Evolutionary conservation across 2,888 invertebrate species (phyloP).

Genomic region (Morinoia aosen): DNA sequence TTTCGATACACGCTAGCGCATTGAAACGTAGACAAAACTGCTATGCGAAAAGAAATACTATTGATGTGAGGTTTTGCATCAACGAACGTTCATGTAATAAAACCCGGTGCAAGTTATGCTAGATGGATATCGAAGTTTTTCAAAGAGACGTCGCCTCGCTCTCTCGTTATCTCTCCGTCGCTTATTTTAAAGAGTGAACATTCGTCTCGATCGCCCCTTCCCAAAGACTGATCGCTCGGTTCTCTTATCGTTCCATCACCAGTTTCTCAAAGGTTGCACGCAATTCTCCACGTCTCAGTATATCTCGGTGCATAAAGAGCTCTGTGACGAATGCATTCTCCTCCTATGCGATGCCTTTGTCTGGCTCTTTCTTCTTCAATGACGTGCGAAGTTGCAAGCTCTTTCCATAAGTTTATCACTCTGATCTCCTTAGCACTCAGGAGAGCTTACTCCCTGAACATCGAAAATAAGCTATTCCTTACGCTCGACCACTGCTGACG

Average conservation of each 20-base stretch:
- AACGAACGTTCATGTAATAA: not conserved
- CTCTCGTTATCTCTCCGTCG: not conserved
- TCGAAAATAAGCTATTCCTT: not conserved
- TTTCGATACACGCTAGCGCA: not conserved
- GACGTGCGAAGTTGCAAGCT: not conserved
- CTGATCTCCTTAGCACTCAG: not conserved
- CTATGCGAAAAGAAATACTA: not conserved
- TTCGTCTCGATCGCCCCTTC: conserved; percentile 10
- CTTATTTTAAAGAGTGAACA: conserved; percentile 17
- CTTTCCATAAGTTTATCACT: conserved; percentile 9
- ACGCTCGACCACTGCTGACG: not conserved
- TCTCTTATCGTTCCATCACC: not conserved
- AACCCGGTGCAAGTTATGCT: not conserved
- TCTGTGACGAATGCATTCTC: not conserved
- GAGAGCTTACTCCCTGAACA: not conserved
- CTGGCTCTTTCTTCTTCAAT: not conserved
- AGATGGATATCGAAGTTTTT: not conserved
- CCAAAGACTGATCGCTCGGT: not conserved
- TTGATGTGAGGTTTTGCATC: not conserved
- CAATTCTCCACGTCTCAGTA: not conserved
- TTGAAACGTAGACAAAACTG: not conserved
- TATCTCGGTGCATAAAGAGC: not conserved
- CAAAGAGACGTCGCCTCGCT: not conserved
- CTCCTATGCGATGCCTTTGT: not conserved
- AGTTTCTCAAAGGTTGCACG: conserved; percentile 17